These are phyloP conservation scores for Pinna nobilis DNA, from an alignment of 1,140 invertebrate genomes.

Conservation along the genomic window DNA sequence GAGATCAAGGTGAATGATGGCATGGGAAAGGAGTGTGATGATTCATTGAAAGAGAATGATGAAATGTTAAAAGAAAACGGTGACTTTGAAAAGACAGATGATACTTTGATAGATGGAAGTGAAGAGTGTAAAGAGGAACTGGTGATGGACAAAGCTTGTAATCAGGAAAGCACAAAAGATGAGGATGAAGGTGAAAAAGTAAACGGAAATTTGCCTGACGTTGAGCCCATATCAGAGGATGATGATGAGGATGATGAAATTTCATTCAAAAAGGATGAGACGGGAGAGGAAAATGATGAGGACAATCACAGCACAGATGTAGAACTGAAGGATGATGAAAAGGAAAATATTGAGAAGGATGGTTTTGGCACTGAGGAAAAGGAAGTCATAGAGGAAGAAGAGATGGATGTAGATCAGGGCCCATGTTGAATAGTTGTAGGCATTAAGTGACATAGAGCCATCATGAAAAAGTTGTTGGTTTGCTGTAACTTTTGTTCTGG, in stretches of 20 bases:
- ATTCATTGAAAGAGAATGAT: background rate
- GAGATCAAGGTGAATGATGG: background rate
- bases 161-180: background rate
- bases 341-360: conserved; percentile 18
- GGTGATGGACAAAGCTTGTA: background rate
- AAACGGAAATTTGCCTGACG: too few species aligned
- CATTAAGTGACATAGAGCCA: too few species aligned
- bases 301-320: conserved; percentile 87
- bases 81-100: background rate
- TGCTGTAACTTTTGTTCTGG: too few species aligned
- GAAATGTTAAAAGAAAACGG: background rate
- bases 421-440: too few species aligned
- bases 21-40: background rate
- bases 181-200: background rate
- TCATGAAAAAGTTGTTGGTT: too few species aligned
- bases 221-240: too few species aligned
- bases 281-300: conserved; percentile 14
- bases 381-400: conserved; percentile 27
- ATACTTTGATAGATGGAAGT: background rate
- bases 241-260: conserved; percentile 28
- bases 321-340: conserved; percentile 77
- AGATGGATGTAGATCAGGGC: too few species aligned
- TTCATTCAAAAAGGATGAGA: conserved; percentile 17
- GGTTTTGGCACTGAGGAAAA: conserved; percentile 4
- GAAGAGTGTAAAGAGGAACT: background rate